phyloP scores from a whole-genome alignment of 92 coral and sea anemone genomes.

The Palythoa grandiflora region DNA sequence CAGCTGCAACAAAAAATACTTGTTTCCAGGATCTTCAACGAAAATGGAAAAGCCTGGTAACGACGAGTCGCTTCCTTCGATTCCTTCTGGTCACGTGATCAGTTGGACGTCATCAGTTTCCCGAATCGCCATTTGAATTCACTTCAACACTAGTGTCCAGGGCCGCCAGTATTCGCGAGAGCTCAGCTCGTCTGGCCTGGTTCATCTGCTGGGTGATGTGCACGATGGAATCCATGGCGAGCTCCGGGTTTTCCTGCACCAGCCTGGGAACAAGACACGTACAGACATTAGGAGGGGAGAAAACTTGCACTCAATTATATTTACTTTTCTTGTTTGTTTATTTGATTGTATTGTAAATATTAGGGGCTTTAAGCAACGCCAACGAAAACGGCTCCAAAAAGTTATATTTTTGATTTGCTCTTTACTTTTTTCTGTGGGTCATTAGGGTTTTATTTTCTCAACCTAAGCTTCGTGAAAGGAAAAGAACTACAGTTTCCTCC shows the following conservation, averaged over 20 bases:
- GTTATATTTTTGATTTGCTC: too few relatives aligned
- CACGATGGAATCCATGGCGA: conserved; percentile 98
- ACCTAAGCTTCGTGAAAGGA: too few relatives aligned
- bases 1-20: neutral
- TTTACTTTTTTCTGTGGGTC: too few relatives aligned
- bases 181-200: conserved; percentile 84
- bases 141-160: conserved; percentile 78
- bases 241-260: conserved; percentile 96
- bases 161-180: conserved; percentile 88
- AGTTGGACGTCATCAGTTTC: conserved; percentile 9
- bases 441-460: too few relatives aligned
- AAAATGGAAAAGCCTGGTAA: neutral
- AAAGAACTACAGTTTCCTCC: too few relatives aligned
- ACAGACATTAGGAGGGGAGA: neutral
- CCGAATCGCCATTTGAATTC: conserved; percentile 76
- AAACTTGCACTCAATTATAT: neutral
- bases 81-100: neutral
- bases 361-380: too few relatives aligned
- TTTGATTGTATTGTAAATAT: too few relatives aligned
- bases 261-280: conserved; percentile 62
- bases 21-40: neutral
- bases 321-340: too few relatives aligned
- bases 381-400: too few relatives aligned
- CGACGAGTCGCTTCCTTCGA: neutral
- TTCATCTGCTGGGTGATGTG: conserved; percentile 99